Percentiles rank a stretch among this genome's conserved stretches.
These are phyloP conservation scores for Rattus rattus DNA, from an alignment of 2,113 vertebrate genomes.

Conservation along the genomic window DNA sequence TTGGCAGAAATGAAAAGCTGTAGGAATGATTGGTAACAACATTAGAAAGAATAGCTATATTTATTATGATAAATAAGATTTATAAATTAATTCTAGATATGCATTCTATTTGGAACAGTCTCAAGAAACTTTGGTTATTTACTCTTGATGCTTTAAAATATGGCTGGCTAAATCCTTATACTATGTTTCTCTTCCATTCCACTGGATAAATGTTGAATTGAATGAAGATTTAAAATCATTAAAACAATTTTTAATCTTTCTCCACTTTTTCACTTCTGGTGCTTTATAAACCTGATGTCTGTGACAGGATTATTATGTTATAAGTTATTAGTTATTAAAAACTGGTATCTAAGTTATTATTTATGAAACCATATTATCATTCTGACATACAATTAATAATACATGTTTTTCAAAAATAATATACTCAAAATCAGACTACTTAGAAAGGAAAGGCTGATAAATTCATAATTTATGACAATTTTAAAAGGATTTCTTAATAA, in stretches of 20 bases:
- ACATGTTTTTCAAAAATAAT: conserved; percentile 47
- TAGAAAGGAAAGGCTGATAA: conserved; percentile 23
- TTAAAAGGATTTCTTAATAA: conserved; percentile 22
- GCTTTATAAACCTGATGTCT: neutral
- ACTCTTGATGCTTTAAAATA: neutral
- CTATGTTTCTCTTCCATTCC: neutral
- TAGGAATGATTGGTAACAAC: neutral
- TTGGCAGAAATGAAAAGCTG: neutral
- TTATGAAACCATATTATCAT: conserved; percentile 7
- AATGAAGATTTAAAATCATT: neutral
- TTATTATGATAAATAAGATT: neutral
- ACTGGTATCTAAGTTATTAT: neutral
- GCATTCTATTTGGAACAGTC: conserved; percentile 16
- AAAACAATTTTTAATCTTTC: conserved; percentile 4
- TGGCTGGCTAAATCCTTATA: neutral
- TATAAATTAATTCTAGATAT: neutral
- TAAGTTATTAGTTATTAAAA: conserved; percentile 47
- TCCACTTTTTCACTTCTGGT: neutral
- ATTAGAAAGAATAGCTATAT: neutral
- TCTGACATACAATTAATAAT: conserved; percentile 52
- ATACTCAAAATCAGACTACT: conserved; percentile 29
- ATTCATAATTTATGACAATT: conserved; percentile 42
- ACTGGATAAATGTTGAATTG: neutral
- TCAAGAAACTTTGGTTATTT: neutral
- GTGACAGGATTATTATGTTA: conserved; percentile 1